Conservation (phyloP, 2,113 vertebrate genomes). For the Mellivora capensis region DNA sequence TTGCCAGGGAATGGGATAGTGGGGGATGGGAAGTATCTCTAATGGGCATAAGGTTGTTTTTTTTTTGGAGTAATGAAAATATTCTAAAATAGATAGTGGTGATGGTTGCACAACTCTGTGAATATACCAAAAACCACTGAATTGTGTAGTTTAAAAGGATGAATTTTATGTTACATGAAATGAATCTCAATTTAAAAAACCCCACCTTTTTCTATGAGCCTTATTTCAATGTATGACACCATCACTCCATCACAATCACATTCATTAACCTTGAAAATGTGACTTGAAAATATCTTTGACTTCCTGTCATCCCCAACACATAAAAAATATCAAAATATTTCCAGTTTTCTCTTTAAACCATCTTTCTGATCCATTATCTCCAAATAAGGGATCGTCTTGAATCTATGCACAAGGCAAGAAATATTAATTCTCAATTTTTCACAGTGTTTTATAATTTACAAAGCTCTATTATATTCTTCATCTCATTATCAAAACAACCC, state of each 20-base stretch:
- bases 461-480: background rate
- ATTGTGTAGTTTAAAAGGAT: background rate
- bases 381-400: background rate
- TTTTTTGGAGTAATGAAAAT: background rate
- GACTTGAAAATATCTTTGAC: background rate
- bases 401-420: background rate
- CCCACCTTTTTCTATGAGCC: background rate
- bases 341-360: background rate
- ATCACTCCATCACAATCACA: background rate
- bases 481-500: background rate
- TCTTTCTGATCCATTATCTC: background rate
- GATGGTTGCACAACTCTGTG: background rate
- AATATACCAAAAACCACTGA: background rate
- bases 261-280: background rate
- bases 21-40: background rate
- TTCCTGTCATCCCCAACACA: background rate
- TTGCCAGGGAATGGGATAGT: background rate
- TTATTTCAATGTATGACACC: background rate
- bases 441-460: background rate
- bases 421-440: background rate
- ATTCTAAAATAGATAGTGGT: background rate
- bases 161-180: background rate
- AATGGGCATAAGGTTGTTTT: background rate
- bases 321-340: background rate
- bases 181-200: background rate